Conservation (phyloP, 2,888 invertebrate species). For the Troilus luridus region DNA sequence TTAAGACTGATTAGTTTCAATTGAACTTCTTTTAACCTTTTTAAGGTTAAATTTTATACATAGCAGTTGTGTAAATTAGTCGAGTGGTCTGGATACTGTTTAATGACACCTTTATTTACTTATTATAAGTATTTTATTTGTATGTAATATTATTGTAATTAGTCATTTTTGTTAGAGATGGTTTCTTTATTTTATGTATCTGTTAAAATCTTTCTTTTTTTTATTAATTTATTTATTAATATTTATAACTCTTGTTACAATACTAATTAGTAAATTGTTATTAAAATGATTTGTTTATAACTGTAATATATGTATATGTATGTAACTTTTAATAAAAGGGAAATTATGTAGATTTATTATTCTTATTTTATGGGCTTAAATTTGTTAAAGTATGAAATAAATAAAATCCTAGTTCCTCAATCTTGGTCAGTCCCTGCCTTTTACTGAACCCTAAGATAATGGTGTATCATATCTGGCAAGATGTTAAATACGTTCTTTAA, state of each 20-base stretch:
- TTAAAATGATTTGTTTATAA: conserved; percentile 22
- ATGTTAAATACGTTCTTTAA: background rate
- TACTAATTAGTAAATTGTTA: background rate
- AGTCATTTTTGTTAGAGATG: conserved; percentile 30
- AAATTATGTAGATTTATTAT: conserved; percentile 18
- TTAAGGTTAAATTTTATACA: background rate
- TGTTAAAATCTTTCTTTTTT: background rate
- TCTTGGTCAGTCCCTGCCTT: too few relatives aligned
- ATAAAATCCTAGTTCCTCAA: too few relatives aligned
- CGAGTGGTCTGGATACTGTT: background rate
- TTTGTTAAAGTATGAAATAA: too few relatives aligned
- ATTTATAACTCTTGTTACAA: background rate
- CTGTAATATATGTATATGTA: conserved; percentile 43
- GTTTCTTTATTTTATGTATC: conserved; percentile 26
- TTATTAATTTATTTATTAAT: conserved; percentile 13
- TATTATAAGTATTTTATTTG: conserved; percentile 9
- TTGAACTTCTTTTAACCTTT: background rate
- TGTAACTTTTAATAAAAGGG: conserved; percentile 23
- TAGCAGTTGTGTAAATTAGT: background rate
- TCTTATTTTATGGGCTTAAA: background rate
- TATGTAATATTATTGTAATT: conserved; percentile 23
- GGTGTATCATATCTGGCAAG: background rate
- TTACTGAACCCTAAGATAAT: too few relatives aligned
- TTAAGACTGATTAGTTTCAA: conserved; percentile 43
- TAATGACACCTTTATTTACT: background rate